Evolutionary conservation across 2,888 invertebrate species (phyloP).

Genomic region (Athalia cordata): DNA sequence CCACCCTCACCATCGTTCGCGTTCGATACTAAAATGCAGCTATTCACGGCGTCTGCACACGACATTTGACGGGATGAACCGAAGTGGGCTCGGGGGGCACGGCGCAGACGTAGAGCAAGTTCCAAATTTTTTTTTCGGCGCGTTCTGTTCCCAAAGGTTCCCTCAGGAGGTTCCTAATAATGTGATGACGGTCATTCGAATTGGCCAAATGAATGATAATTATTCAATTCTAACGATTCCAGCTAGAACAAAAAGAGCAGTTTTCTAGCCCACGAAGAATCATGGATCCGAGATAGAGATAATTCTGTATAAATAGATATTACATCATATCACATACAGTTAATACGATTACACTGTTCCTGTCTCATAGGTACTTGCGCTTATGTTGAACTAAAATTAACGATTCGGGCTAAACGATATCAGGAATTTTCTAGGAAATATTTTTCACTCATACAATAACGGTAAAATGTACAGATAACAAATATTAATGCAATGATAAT

Average conservation of each 20-base stretch:
- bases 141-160: background rate
- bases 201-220: background rate
- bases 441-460: too few species aligned
- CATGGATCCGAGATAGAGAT: background rate
- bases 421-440: background rate
- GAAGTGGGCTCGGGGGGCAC: background rate
- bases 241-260: background rate
- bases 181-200: background rate
- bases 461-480: background rate
- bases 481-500: background rate
- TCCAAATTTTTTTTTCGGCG: slow-evolving; percentile 1
- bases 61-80: too few species aligned
- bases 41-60: too few species aligned
- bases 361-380: slow-evolving; percentile 20
- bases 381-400: background rate
- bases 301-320: slow-evolving; percentile 1
- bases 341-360: slow-evolving; percentile 18
- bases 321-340: slow-evolving; percentile 9
- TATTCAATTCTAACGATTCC: background rate
- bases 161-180: background rate
- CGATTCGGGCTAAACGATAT: background rate
- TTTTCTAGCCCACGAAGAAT: background rate
- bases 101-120: background rate
- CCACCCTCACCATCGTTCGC: too few species aligned
- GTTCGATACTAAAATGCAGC: too few species aligned